These are phyloP conservation scores for Sycophaga agraensis DNA, from an alignment of 1,140 invertebrate species.

Conservation along the genomic window DNA sequence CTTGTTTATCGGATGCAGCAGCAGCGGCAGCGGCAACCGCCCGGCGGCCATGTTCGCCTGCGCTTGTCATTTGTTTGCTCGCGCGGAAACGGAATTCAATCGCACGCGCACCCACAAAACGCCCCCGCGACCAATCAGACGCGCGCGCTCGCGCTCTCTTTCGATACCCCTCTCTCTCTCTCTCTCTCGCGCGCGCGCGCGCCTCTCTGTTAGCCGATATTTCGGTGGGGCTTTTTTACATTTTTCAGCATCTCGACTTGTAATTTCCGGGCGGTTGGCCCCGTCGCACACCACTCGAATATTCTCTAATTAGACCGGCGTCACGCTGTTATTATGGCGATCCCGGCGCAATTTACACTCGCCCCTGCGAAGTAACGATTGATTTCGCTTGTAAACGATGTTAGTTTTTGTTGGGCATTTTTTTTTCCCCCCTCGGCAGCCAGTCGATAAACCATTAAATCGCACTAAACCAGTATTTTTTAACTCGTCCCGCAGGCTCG, in stretches of 20 bases:
- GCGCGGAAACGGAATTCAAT: conserved; percentile 37
- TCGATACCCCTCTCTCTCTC: not conserved
- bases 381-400: not conserved
- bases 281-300: not conserved
- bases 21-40: no score
- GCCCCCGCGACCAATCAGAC: conserved; percentile 37
- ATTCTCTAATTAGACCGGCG: conserved; percentile 17
- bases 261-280: not conserved
- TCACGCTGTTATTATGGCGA: not conserved
- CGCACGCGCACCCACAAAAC: conserved; percentile 8
- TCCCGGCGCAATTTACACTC: not conserved
- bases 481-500: no score
- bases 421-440: no score
- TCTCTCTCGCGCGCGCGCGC: not conserved
- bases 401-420: no score
- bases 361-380: not conserved
- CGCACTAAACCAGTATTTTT: no score
- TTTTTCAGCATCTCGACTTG: conserved; percentile 10
- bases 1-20: not conserved
- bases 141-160: not conserved
- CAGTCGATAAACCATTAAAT: no score
- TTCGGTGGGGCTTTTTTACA: not conserved
- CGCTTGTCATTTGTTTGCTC: conserved; percentile 48
- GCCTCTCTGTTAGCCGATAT: not conserved
- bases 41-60: not conserved